Evolutionary conservation across 2,113 vertebrate genomes (phyloP).

Genomic region (Lepisosteus oculatus): DNA sequence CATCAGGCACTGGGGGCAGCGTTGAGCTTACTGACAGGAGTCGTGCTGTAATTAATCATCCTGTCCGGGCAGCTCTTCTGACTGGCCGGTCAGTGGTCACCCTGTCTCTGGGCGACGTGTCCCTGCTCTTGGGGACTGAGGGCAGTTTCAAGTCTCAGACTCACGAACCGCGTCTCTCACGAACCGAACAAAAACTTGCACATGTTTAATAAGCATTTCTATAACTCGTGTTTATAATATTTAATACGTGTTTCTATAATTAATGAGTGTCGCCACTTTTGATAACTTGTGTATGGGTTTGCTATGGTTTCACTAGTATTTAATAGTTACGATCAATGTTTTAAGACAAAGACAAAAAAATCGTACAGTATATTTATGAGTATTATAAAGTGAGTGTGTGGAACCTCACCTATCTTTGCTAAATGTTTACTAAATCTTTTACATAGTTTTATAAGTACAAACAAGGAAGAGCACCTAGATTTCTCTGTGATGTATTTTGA

Average conservation of each 20-base stretch:
- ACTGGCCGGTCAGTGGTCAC: not conserved
- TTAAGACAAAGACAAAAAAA: constrained; percentile 35
- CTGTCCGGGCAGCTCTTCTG: not conserved
- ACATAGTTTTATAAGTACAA: constrained; percentile 64
- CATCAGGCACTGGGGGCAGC: not conserved
- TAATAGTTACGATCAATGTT: constrained; percentile 56
- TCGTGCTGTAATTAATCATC: too few species aligned
- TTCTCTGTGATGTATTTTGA: constrained; percentile 61
- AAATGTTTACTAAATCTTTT: constrained; percentile 61
- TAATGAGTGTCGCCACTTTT: constrained; percentile 50
- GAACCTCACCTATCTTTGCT: constrained; percentile 56
- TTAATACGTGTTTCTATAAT: constrained; percentile 47
- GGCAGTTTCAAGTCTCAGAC: too few species aligned
- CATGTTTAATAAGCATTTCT: constrained; percentile 40
- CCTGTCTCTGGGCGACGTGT: too few species aligned
- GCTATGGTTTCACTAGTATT: constrained; percentile 38
- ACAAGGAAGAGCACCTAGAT: constrained; percentile 47
- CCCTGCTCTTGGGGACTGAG: too few species aligned
- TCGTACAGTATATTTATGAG: constrained; percentile 45
- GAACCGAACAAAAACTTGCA: constrained; percentile 2
- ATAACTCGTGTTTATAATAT: constrained; percentile 44
- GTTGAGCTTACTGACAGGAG: too few species aligned
- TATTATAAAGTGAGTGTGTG: constrained; percentile 49
- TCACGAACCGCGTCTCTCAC: too few species aligned
- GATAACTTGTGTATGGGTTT: constrained; percentile 54